Base-by-base conservation (phyloP, 64 coral and sea anemone genomes). In the Pachyseris speciosa region DNA sequence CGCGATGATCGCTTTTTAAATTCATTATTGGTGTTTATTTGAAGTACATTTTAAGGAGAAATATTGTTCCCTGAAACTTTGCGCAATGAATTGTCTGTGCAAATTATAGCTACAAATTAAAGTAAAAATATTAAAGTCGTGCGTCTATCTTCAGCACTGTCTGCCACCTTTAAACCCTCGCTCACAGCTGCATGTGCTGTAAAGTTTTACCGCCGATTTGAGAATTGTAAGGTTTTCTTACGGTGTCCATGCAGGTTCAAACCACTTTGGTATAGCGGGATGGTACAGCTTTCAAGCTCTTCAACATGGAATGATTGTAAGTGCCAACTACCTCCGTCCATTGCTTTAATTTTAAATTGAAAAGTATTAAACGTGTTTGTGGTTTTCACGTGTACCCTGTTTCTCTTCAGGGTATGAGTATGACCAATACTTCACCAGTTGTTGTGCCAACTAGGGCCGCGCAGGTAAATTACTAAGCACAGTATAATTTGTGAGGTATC, bases 231-330 rank as follows among this genome's bases (percentile, higher is more conserved):
- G 3, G 9, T 4, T 55, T 4, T 55, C 10, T 43, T 45, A 24
- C 9, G 9, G 4, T 84, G 0, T 41, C 37, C 1, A 17, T 26
- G 13, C 89, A 99, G 97, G 94, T 59, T 95, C 97, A 42, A 99
- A 92, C 53, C 97, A 99, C 53, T 99, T 89, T 76, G 97, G 97
- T 60, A 99, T 99, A 41, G 97, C 97, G 28, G 97, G 93, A 75
- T 99, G 94, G 89, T 99, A 99, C 45, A 93, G 89, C 19, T 69
- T 86, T 15, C 55, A 34, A 49, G 97, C 97, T 31, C 83, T 93
- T 55, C 64, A 99, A 34, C 85, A 95, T 74, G 93, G 97, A 70
- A 75, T 99, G 53, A 95, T 99, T 83, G 97, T 99, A 85, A 99
- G 92, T n/a, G 12, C 7, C 33, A 9, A 2, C 24, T 38, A 37